Evolutionary conservation across 2,113 vertebrate species (phyloP).

Genomic region (Hippocampus guttulatus): DNA sequence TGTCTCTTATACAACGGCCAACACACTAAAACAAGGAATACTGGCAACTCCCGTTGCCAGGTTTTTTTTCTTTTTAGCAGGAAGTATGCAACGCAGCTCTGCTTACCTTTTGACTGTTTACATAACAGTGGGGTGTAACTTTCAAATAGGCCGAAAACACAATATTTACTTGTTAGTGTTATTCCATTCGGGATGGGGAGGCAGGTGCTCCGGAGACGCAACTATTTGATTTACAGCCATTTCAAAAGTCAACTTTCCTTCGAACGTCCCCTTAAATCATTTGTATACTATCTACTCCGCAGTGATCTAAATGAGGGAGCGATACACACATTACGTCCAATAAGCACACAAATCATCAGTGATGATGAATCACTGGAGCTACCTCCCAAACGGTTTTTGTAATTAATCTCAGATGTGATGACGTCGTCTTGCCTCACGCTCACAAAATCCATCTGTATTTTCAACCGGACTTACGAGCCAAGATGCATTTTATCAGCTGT

Average conservation of each 20-base stretch:
- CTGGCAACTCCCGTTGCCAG: no score
- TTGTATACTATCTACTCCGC: not conserved
- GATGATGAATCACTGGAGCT: not conserved
- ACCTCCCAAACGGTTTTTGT: conserved; percentile 4
- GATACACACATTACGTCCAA: not conserved
- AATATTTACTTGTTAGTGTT: no score
- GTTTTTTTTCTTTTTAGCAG: no score
- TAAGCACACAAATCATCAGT: not conserved
- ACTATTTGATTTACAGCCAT: not conserved
- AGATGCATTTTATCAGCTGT: conserved; percentile 49
- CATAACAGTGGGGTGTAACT: no score
- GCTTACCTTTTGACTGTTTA: no score
- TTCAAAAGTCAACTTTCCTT: not conserved
- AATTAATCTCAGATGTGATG: conserved; percentile 10
- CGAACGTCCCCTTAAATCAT: not conserved
- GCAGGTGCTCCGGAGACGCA: not conserved
- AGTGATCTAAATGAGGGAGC: not conserved
- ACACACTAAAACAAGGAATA: no score
- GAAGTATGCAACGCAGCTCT: no score
- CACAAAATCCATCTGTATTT: conserved; percentile 17
- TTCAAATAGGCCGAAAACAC: no score
- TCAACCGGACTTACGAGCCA: conserved; percentile 30
- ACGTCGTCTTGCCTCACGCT: conserved; percentile 17
- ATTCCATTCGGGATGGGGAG: not conserved
- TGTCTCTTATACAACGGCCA: no score